Evolutionary conservation across 2,888 invertebrate genomes (phyloP), one percentile per base, ranked within the genome.

Genomic region (Siphonodentalium dalli): DNA sequence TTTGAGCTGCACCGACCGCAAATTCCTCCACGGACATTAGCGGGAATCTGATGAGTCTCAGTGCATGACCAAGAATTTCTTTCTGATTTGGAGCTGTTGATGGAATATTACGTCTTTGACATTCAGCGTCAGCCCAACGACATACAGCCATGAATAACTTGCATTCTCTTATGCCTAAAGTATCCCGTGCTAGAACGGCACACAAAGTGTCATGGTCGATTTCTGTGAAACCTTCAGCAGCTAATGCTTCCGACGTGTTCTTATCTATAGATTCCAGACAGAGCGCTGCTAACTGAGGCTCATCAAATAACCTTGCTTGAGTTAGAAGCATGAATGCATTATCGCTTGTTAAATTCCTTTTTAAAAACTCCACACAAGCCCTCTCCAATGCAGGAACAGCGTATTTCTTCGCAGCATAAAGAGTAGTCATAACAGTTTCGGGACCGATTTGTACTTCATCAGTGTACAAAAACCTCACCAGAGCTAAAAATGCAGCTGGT

Each of bases 351-450:
- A 92, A 84, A 77, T 90, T 90, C 65, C 88, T 85, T 71, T 86
- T 85, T 34, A 87, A 78, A 78, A 91, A 91, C 71, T 91, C 90
- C 0, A 92, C 91, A 82, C 92, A 92, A 54, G 89, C 89, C 68
- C 88, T 88, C 72, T 92, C 92, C 58, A 92, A 81, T 3, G 90
- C 89, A 1, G 90, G 90, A 0, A 92, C 90, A 2, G 90, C 91
- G 83, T 92, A 92, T 70, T 92, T 92, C 72, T 92, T 92, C 6
- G 92, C 92, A 0, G 91, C 89, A 70, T 92, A 92, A 43, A 92
- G 79, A 0, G 91, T 91, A 1, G 90, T 89, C 91, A 92, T 91
- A 2, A 92, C 92, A 73, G 89, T 90, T 74, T 92, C 91, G 0
- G 91, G 90, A 8, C 89, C 90, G 68, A 92, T 90, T 54, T 88